Base-by-base conservation (phyloP, 92 coral and sea anemone species). In the Siderastrea siderea region DNA sequence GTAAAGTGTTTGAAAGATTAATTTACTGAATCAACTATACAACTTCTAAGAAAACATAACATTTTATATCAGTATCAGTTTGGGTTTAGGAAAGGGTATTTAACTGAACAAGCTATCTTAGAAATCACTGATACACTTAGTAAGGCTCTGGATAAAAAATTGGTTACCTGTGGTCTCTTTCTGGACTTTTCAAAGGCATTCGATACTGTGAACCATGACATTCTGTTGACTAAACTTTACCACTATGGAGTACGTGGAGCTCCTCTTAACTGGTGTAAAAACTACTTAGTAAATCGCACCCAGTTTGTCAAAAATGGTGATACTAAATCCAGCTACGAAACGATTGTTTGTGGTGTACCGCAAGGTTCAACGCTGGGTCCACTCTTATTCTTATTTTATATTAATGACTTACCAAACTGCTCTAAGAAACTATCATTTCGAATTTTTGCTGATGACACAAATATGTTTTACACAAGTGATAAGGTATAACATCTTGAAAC, bases 121-220 rank as follows among this genome's bases (percentile, higher is more conserved):
- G 89, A 90, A 81, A 65, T 90, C 57, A 80, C 88, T 62, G 93
- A 90, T 45, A 69, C 65, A 46, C 62, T 93, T 51, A 78, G 68
- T 79, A 61, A 54, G 46, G 83, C 92, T n/a, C 82, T 93, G 68
- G 92, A 93, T 79, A 87, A 90, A 3, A 83, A 84, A 64, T 70
- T 61, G 51, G 69, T 77, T 48, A 80, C 90, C 14, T 90, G 94
- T 84, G 96, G 92, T n/a, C 64, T 93, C 68, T 93, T 90, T 69
- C 76, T 90, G 26, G 90, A 93, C 47, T 79, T 90, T 57, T 72
- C 90, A 14, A 93, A 93, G 74, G 96, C 94, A 11, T 93, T 91
- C 71, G 96, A 87, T 66, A 93, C 90, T 1, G 88, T 90, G 5
- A 87, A 83, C 63, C 93, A 93, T 68, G 19, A 82, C 16, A 86